Evolutionary conservation across 2,797 vertebrate species (phyloP).

Genomic region (Malurus splendens): DNA sequence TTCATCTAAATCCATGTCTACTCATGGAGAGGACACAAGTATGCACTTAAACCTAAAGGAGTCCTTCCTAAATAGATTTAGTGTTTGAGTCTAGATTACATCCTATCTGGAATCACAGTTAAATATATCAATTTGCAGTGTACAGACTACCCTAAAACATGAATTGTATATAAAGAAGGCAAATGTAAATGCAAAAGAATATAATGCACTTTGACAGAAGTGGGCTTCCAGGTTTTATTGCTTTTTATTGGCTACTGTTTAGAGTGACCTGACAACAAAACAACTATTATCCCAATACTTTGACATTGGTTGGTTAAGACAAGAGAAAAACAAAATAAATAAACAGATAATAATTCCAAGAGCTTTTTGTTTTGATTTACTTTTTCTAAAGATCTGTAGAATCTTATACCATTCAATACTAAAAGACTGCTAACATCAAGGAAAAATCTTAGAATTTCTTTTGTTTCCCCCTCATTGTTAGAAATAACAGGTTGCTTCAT

Average conservation of each 20-base stretch:
- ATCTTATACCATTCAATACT: too few relatives aligned
- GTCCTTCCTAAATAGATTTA: not conserved
- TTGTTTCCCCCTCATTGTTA: not conserved
- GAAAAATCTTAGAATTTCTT: too few relatives aligned
- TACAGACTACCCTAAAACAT: not conserved
- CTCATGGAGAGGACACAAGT: not conserved
- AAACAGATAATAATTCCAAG: not conserved
- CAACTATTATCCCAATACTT: not conserved
- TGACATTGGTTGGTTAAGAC: not conserved
- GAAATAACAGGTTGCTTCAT: not conserved
- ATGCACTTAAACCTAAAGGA: not conserved
- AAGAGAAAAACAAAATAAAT: not conserved
- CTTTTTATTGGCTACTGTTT: not conserved
- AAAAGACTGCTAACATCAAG: too few relatives aligned
- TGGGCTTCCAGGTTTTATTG: fast-evolving
- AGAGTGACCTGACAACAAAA: not conserved
- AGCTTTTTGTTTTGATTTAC: not conserved
- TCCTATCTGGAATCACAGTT: not conserved
- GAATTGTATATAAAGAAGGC: not conserved
- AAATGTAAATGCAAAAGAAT: not conserved
- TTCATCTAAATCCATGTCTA: not conserved
- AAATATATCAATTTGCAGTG: not conserved
- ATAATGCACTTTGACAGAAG: not conserved
- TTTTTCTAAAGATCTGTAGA: too few relatives aligned
- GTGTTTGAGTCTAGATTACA: not conserved